phyloP scores from a whole-genome alignment of 2,113 vertebrate species.

The Lagopus leucura region DNA sequence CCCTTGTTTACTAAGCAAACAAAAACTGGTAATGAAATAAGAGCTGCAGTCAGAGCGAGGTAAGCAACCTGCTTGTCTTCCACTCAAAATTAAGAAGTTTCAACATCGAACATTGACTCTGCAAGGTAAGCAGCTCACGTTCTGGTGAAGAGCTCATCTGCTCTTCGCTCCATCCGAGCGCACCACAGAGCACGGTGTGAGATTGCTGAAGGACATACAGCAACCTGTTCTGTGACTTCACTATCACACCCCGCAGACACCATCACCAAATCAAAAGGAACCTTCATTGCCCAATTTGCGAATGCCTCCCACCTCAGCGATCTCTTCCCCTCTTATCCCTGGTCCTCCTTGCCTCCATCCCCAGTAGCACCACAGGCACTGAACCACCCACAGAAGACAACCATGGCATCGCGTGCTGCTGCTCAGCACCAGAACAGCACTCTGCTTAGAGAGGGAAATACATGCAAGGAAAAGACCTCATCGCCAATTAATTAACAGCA shows the following conservation, averaged over 20 bases:
- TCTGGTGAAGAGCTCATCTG: background rate
- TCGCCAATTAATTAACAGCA: background rate
- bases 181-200: background rate
- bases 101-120: constrained; percentile 32
- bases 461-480: background rate
- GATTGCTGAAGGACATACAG: background rate
- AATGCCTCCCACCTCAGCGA: background rate
- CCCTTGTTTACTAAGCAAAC: constrained; percentile 40
- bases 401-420: constrained; percentile 17
- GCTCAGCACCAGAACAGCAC: constrained; percentile 13
- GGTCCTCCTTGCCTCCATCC: background rate
- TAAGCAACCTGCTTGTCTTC: background rate
- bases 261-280: constrained; percentile 2
- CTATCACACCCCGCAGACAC: background rate
- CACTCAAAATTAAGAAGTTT: background rate
- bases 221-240: background rate
- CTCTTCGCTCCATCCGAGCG: background rate
- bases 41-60: background rate
- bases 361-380: background rate
- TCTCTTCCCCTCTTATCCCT: background rate
- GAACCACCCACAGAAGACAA: background rate
- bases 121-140: constrained; percentile 22
- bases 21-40: background rate
- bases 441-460: background rate
- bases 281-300: background rate